Conservation (phyloP, 2,797 vertebrate genomes). For the Mallotus villosus region DNA sequence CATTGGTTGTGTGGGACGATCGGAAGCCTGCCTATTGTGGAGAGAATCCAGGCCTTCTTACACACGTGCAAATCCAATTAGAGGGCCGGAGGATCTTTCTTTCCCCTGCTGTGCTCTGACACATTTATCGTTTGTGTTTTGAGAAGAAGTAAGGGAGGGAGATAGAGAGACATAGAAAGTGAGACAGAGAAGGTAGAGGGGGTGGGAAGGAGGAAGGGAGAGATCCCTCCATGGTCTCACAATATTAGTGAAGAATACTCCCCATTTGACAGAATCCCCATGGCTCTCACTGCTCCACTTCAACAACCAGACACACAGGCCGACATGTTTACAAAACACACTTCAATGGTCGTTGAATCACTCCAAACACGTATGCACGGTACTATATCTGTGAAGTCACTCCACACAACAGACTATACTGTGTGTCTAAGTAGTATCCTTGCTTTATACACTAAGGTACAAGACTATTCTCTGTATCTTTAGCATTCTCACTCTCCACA, state of each 20-base stretch:
- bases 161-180: background rate
- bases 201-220: no score
- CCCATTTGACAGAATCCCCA: slow-evolving; percentile 19
- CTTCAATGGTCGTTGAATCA: no score
- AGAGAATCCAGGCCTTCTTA: slow-evolving; percentile 47
- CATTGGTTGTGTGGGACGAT: slow-evolving; percentile 24
- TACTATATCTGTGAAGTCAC: no score
- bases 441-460: background rate
- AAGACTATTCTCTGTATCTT: background rate
- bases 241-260: slow-evolving; percentile 26
- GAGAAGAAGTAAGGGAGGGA: background rate
- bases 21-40: slow-evolving; percentile 45
- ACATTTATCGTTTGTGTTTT: slow-evolving; percentile 45
- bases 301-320: slow-evolving; percentile 18
- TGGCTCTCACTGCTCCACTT: slow-evolving; percentile 18
- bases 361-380: no score
- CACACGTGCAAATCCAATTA: slow-evolving; percentile 59
- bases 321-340: slow-evolving; percentile 24
- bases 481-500: no score
- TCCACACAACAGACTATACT: no score
- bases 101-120: slow-evolving; percentile 56
- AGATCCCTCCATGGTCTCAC: no score
- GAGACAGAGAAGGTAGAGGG: no score
- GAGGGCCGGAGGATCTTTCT: slow-evolving; percentile 41
- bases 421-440: no score